These are phyloP conservation scores for Epirrhoe tristata DNA, from an alignment of 2,888 invertebrate genomes.

Conservation along the genomic window DNA sequence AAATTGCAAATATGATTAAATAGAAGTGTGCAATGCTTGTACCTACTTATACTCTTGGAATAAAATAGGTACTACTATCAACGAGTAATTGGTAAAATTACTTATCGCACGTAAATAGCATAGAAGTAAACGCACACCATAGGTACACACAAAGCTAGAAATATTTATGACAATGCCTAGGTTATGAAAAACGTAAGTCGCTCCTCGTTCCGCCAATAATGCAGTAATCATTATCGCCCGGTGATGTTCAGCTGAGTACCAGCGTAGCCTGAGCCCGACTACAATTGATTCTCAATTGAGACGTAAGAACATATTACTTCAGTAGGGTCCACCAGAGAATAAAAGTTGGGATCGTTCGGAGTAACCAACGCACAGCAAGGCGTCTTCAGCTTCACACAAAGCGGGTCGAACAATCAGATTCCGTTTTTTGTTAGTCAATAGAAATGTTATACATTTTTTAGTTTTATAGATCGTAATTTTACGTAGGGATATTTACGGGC, in stretches of 20 bases:
- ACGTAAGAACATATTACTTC: constrained; percentile 40
- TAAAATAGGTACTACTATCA: too few relatives aligned
- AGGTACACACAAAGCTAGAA: neutral
- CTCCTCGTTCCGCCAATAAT: constrained; percentile 61
- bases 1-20: too few relatives aligned
- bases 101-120: too few relatives aligned
- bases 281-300: constrained; percentile 48
- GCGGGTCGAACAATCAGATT: constrained; percentile 78
- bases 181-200: constrained; percentile 50
- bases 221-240: constrained; percentile 56
- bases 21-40: too few relatives aligned
- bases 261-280: constrained; percentile 50
- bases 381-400: constrained; percentile 78
- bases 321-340: constrained; percentile 43
- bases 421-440: constrained; percentile 82
- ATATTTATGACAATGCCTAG: neutral
- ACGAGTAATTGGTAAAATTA: neutral
- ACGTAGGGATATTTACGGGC: constrained; percentile 83
- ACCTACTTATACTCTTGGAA: too few relatives aligned
- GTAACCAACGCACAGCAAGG: constrained; percentile 70
- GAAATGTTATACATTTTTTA: constrained; percentile 84
- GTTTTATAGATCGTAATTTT: constrained; percentile 84
- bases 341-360: constrained; percentile 55
- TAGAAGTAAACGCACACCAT: too few relatives aligned
- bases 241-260: constrained; percentile 49